A percentile compares a stretch with the other conserved stretches of the same genome.
Evolutionary conservation across 2,797 vertebrate genomes (phyloP).

Genomic region (Gypaetus barbatus): DNA sequence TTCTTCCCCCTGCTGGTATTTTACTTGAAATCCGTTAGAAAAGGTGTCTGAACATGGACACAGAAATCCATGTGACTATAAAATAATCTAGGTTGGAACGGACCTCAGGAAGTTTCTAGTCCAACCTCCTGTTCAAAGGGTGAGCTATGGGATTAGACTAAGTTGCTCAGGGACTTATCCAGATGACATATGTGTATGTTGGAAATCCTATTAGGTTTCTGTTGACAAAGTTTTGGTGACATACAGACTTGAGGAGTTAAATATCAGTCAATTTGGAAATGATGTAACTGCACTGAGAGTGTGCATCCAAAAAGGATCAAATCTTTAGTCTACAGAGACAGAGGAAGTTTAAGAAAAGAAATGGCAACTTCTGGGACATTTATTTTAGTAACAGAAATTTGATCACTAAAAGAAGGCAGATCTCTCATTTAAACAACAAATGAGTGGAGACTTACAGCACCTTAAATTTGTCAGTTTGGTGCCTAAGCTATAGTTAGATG

Average conservation of each 20-base stretch:
- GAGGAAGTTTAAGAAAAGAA: neutral
- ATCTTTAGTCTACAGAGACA: neutral
- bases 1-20: neutral
- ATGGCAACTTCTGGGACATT: neutral
- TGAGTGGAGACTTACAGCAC: neutral
- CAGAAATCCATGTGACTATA: neutral
- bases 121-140: neutral
- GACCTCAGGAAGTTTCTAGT: neutral
- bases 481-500: neutral
- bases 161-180: neutral
- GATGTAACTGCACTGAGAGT: neutral
- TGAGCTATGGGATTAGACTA: neutral
- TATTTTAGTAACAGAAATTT: neutral
- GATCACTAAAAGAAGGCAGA: neutral
- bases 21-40: neutral
- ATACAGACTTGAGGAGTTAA: neutral
- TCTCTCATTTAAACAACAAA: neutral
- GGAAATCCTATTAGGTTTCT: neutral
- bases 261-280: neutral
- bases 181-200: neutral
- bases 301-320: neutral
- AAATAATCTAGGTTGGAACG: neutral
- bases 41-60: neutral
- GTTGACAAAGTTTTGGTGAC: neutral
- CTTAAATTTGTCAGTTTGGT: neutral